Evolutionary conservation across 23 tunicate genomes (phyloP).

Genomic region (Aplidium turbinatum): DNA sequence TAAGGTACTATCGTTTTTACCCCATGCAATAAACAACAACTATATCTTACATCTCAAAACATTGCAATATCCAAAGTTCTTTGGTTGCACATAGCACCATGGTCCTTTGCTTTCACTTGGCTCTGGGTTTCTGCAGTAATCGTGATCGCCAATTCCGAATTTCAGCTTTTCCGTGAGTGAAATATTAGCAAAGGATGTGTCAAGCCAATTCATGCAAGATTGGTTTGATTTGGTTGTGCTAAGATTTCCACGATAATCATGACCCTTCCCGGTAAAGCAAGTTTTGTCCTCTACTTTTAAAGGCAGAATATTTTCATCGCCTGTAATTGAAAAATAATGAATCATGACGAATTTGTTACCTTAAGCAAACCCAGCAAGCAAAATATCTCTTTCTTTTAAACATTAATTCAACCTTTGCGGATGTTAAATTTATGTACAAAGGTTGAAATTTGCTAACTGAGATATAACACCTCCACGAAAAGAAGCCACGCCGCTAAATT

Average conservation of each 20-base stretch:
- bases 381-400: too few species aligned
- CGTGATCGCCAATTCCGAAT: constrained; percentile 71
- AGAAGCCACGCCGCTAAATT: too few species aligned
- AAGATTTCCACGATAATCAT: constrained; percentile 48
- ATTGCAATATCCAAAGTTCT: constrained; percentile 50
- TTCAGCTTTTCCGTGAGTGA: constrained; percentile 6
- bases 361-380: too few species aligned
- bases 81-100: constrained; percentile 61
- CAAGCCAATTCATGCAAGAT: constrained; percentile 60
- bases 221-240: constrained; percentile 21
- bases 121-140: constrained; percentile 72
- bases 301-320: too few species aligned
- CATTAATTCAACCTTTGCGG: too few species aligned
- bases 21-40: too few species aligned
- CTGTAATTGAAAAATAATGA: too few species aligned
- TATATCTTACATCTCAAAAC: constrained; percentile 51
- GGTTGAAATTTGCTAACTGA: too few species aligned
- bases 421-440: too few species aligned
- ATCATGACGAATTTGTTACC: too few species aligned
- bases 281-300: constrained; percentile 7
- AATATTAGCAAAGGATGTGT: constrained; percentile 15
- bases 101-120: constrained; percentile 53
- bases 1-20: too few species aligned
- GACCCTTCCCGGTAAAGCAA: constrained; percentile 59
- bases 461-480: too few species aligned